Evolutionary conservation across 2,797 vertebrate species (phyloP).

Genomic region (Crocodylus rhombifer): DNA sequence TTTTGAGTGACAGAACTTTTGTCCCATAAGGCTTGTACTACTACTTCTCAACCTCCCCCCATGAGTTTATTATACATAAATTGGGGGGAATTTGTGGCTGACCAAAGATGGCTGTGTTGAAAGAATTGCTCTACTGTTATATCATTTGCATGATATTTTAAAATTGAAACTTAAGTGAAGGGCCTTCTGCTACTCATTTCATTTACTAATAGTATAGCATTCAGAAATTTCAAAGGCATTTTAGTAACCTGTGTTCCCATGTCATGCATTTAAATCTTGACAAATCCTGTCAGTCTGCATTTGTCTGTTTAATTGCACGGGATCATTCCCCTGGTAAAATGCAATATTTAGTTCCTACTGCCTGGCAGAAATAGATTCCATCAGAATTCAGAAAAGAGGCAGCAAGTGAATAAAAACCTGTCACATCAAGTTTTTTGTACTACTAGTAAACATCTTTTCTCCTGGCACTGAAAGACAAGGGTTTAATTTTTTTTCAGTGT

Average conservation of each 20-base stretch:
- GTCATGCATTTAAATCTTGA: not conserved
- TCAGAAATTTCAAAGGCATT: not conserved
- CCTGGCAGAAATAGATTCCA: not conserved
- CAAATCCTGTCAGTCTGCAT: not conserved
- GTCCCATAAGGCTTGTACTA: not conserved
- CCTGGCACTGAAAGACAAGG: no score
- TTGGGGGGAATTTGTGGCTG: not conserved
- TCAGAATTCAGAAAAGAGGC: not conserved
- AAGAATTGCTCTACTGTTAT: not conserved
- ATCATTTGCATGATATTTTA: not conserved
- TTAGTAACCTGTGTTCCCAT: fast-evolving
- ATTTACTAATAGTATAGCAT: not conserved
- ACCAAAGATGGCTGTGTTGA: not conserved
- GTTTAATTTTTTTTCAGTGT: not conserved
- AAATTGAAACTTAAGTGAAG: not conserved
- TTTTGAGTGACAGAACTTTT: not conserved
- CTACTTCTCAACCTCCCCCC: not conserved
- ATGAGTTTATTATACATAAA: fast-evolving
- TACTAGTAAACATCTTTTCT: no score
- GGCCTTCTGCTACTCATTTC: not conserved
- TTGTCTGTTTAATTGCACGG: not conserved
- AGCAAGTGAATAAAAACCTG: not conserved
- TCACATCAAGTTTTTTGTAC: not conserved
- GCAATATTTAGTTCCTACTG: not conserved
- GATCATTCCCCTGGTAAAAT: not conserved